Conservation (phyloP, 2,797 vertebrate species). For the Pempheris klunzingeri region DNA sequence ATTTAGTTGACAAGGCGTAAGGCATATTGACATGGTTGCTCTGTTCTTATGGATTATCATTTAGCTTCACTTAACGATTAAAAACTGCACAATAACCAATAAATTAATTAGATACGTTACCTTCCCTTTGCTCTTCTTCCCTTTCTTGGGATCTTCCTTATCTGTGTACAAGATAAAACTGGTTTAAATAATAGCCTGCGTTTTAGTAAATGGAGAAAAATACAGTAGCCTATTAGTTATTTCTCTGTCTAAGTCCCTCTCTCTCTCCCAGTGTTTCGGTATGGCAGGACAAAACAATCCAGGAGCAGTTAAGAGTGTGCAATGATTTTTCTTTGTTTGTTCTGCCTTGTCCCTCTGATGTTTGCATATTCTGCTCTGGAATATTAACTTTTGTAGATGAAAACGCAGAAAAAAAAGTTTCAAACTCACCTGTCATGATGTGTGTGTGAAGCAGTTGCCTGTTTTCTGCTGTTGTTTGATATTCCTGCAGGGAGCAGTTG, state of each 20-base stretch:
- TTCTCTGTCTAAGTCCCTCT: too few relatives aligned
- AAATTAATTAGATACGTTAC: slow-evolving; percentile 56
- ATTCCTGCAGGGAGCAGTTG: slow-evolving; percentile 8
- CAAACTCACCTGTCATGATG: slow-evolving; percentile 80
- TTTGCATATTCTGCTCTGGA: not conserved
- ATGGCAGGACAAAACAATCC: too few relatives aligned
- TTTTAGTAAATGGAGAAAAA: not conserved
- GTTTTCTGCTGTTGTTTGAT: slow-evolving; percentile 28
- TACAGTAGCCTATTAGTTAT: too few relatives aligned
- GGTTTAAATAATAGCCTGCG: not conserved
- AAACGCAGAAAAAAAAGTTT: slow-evolving; percentile 14
- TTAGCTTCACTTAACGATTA: not conserved
- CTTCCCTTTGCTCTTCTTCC: slow-evolving; percentile 68
- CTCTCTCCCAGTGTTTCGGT: not conserved
- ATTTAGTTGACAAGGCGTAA: too few relatives aligned
- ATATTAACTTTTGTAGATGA: not conserved
- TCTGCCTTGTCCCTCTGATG: not conserved
- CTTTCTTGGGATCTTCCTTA: slow-evolving; percentile 66
- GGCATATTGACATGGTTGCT: not conserved
- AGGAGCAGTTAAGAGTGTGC: not conserved
- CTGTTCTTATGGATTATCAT: not conserved
- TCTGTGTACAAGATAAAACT: slow-evolving; percentile 63
- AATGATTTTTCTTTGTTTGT: not conserved
- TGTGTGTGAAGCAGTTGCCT: slow-evolving; percentile 9
- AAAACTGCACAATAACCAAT: not conserved